Conservation (phyloP, 2,888 invertebrate genomes). For the Boloria euphrosyne region DNA sequence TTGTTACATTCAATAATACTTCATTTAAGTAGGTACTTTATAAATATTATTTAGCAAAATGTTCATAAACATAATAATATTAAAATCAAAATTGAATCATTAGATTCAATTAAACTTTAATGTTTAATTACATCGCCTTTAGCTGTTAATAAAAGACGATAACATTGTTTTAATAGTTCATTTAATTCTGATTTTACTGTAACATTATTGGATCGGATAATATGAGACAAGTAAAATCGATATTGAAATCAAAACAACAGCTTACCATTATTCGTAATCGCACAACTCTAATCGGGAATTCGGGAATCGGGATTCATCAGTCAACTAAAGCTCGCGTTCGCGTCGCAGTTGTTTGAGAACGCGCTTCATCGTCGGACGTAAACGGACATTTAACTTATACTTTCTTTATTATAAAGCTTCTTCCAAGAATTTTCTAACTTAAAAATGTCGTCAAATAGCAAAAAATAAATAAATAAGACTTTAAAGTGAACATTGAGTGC, state of each 20-base stretch:
- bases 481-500: constrained; percentile 32
- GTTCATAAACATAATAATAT: too few relatives aligned
- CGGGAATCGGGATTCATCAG: constrained; percentile 38
- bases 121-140: too few relatives aligned
- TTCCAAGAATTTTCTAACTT: constrained; percentile 51
- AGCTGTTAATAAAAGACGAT: too few relatives aligned
- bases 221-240: background rate
- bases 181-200: too few relatives aligned
- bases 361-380: constrained; percentile 47
- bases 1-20: too few relatives aligned
- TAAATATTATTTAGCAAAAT: too few relatives aligned
- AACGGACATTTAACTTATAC: constrained; percentile 52
- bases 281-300: constrained; percentile 14
- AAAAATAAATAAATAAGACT: constrained; percentile 23
- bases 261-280: constrained; percentile 4
- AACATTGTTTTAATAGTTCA: too few relatives aligned
- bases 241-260: constrained; percentile 37
- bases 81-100: too few relatives aligned
- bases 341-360: constrained; percentile 46
- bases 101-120: too few relatives aligned
- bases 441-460: constrained; percentile 49
- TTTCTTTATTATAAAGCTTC: constrained; percentile 49
- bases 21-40: too few relatives aligned
- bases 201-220: background rate
- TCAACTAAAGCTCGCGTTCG: constrained; percentile 22